Percentiles rank a stretch among this genome's conserved stretches.
Evolutionary conservation across 2,113 vertebrate species (phyloP).

Genomic region (Pagrus major): DNA sequence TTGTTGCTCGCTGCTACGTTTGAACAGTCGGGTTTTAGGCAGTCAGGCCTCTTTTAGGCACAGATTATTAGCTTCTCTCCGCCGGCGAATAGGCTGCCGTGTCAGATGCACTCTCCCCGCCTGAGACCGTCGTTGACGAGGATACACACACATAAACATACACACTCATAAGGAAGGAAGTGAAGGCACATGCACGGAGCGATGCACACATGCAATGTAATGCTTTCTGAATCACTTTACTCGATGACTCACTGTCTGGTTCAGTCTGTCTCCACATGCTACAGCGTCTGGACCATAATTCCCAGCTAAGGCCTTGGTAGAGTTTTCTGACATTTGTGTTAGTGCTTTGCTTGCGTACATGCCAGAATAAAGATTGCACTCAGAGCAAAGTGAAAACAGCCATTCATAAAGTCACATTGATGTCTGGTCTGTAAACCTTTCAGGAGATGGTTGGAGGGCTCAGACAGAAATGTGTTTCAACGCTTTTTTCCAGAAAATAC

Average conservation of each 20-base stretch:
- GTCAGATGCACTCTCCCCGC: not conserved
- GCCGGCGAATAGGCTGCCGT: conserved; percentile 13
- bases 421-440: not conserved
- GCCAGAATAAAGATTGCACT: conserved; percentile 12
- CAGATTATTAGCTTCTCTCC: conserved; percentile 19
- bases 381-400: not conserved
- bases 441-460: not conserved
- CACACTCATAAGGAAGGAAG: not conserved
- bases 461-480: not conserved
- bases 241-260: conserved; percentile 64
- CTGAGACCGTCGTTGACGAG: conserved; percentile 6
- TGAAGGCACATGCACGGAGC: not conserved
- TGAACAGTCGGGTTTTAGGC: conserved; percentile 44
- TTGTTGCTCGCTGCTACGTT: conserved; percentile 16
- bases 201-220: conserved; percentile 15
- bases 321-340: not conserved
- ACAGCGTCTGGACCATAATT: conserved; percentile 46
- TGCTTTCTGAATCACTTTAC: conserved; percentile 43
- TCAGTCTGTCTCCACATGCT: conserved; percentile 51
- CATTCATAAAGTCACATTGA: conserved; percentile 26
- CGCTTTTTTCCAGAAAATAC: too few species aligned
- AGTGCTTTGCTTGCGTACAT: not conserved
- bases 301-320: conserved; percentile 20
- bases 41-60: conserved; percentile 14
- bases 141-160: not conserved